phyloP scores from a whole-genome alignment of 2,113 vertebrate genomes.

The Benitochromis conjunctus region DNA sequence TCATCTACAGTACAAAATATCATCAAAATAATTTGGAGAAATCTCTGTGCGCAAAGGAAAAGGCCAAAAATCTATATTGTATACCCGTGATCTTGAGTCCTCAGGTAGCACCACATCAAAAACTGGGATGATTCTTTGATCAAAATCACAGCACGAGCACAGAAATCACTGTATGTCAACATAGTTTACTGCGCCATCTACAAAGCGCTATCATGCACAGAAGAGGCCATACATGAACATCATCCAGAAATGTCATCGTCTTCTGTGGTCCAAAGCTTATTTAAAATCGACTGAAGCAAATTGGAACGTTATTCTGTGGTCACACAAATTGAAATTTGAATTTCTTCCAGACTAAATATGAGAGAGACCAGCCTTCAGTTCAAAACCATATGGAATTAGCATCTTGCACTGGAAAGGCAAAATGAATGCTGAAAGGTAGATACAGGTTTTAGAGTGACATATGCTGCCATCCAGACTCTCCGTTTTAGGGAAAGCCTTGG shows the following conservation, averaged over 20 bases:
- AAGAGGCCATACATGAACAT: not conserved
- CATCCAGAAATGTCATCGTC: not conserved
- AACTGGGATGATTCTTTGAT: not conserved
- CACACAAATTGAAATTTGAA: no score
- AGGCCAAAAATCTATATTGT: not conserved
- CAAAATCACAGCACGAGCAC: not conserved
- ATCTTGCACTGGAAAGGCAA: not conserved
- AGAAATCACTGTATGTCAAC: not conserved
- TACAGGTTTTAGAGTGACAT: not conserved
- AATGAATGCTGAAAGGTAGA: not conserved
- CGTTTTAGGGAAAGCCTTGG: not conserved
- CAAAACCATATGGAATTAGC: not conserved
- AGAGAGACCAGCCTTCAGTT: not conserved
- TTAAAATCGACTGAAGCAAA: not conserved
- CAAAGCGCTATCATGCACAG: rapidly evolving
- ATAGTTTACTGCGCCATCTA: not conserved
- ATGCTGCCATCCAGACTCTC: not conserved
- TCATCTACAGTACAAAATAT: not conserved
- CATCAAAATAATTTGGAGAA: not conserved
- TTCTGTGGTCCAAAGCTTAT: not conserved
- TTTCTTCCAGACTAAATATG: not conserved
- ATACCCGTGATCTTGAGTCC: not conserved
- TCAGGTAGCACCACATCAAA: not conserved
- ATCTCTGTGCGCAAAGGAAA: not conserved
- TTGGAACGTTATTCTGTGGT: not conserved